Evolutionary conservation across 2,797 vertebrate genomes (phyloP), one percentile per base, ranked within the genome.

Genomic region (Urocyon cinereoargenteus): DNA sequence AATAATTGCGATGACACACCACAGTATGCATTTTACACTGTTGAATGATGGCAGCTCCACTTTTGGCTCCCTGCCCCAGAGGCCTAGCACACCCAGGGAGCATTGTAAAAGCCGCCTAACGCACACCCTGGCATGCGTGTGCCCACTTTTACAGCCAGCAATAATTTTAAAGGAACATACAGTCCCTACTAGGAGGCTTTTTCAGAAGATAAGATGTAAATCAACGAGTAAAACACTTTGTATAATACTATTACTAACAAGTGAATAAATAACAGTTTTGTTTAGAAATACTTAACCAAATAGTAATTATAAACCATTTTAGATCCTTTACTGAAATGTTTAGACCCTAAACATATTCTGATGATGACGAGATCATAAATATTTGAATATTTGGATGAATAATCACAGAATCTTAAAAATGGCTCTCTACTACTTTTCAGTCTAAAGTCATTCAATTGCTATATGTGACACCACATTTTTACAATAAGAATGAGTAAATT

Each of bases 91-190:
- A 96, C 97, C 97, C 97, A 21, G 68, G 91, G 97, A 94, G 91
- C 89, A 5, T 91, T 97, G 96, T 97, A 97, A 87, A 94, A 97
- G 97, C 97, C 91, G 95, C 55, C 19, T 0, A 94, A 94, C 92
- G 78, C 98, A 98, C 98, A 75, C 98, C 97, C 97, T 86, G 98
- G 97, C 51, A 24, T 98, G 97, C 95, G 96, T 49, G n/a, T 86
- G n/a, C 97, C 93, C 94, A 78, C 87, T 61, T 98, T 98, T 97
- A 97, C 90, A 96, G 84, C 18, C 8, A 92, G 97, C 96, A 96
- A 95, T 97, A 92, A 97, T 96, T 95, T 98, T 97, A 97, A 97
- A 98, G 94, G 96, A 97, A 97, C 97, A 98, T 40, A 34, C 93
- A 92, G 92, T 97, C 75, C 96, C 78, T 90, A 73, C 73, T 75